Evolutionary conservation across 2,113 vertebrate genomes (phyloP).

Genomic region (Heptranchias perlo): DNA sequence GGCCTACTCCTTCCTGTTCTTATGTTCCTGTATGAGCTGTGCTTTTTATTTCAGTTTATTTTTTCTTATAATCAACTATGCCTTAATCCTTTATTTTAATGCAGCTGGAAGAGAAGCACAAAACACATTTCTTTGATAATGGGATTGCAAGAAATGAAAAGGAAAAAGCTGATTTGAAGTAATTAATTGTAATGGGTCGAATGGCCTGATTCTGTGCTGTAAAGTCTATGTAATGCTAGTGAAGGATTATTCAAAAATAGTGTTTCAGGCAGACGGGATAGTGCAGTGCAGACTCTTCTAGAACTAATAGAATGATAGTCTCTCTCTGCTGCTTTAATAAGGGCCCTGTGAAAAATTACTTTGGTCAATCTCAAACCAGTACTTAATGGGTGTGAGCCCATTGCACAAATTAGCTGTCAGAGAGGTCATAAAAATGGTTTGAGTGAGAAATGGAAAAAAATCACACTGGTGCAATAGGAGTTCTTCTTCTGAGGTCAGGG

Average conservation of each 20-base stretch:
- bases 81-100: neutral
- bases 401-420: conserved; percentile 1
- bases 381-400: neutral
- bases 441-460: neutral
- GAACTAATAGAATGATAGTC: neutral
- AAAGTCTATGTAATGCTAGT: too few relatives aligned
- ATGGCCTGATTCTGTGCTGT: too few relatives aligned
- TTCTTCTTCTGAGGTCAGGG: neutral
- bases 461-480: neutral
- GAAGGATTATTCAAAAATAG: neutral
- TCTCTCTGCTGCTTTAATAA: neutral
- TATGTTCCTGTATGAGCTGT: neutral
- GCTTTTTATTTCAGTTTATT: neutral
- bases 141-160: neutral
- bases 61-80: neutral
- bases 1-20: neutral
- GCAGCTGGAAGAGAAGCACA: neutral
- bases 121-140: neutral
- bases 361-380: neutral
- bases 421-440: neutral
- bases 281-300: neutral
- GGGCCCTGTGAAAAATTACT: neutral
- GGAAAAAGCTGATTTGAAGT: neutral
- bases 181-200: neutral
- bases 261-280: neutral